Percentiles rank a stretch among this genome's conserved stretches.
These are phyloP conservation scores for Chironomus tentans DNA, from an alignment of 2,888 invertebrate genomes.

Conservation along the genomic window DNA sequence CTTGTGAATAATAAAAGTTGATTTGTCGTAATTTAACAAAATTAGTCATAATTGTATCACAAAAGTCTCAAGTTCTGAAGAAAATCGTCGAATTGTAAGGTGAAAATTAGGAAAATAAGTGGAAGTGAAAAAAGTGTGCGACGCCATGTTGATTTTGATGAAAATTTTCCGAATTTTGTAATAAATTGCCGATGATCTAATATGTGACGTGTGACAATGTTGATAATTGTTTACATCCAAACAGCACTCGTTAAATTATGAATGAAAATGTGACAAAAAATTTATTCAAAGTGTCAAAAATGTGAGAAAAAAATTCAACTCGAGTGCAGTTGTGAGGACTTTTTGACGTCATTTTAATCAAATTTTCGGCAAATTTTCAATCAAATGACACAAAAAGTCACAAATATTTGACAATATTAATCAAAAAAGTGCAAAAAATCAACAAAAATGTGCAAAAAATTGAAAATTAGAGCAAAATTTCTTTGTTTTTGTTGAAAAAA, in stretches of 20 bases:
- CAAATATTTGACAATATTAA: too few relatives aligned
- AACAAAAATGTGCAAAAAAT: too few relatives aligned
- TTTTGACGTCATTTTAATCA: too few relatives aligned
- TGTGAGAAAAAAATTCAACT: not conserved
- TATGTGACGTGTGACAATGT: not conserved
- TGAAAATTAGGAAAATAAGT: not conserved
- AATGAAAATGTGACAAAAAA: not conserved
- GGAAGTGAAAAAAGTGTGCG: conserved; percentile 3
- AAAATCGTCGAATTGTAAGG: not conserved
- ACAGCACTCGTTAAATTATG: not conserved
- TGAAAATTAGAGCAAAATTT: too few relatives aligned
- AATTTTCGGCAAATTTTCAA: too few relatives aligned
- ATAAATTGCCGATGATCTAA: not conserved
- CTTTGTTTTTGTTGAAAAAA: too few relatives aligned
- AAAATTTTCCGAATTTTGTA: not conserved
- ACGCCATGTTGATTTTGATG: conserved; percentile 5
- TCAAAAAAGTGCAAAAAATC: too few relatives aligned
- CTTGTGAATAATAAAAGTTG: not conserved
- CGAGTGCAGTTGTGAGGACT: not conserved
- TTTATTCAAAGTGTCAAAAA: not conserved
- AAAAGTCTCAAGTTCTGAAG: not conserved
- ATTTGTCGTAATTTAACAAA: not conserved
- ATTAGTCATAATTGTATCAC: not conserved
- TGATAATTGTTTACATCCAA: not conserved
- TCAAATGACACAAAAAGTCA: too few relatives aligned